Evolutionary conservation across 2,113 vertebrate species (phyloP).

Genomic region (Agelaius phoeniceus): DNA sequence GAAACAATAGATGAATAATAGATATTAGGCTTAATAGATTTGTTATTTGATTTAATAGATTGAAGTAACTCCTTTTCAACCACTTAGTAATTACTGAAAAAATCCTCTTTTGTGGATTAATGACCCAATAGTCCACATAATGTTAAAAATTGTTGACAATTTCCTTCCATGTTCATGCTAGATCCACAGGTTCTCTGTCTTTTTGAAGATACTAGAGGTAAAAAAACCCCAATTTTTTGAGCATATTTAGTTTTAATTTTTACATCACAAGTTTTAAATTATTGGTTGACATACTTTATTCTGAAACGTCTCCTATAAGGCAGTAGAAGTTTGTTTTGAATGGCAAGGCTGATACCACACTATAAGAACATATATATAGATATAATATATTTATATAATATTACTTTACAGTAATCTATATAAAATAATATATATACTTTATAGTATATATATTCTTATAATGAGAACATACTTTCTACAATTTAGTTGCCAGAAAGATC

Average conservation of each 20-base stretch:
- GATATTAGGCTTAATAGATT: constrained; percentile 38
- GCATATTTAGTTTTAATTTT: not conserved
- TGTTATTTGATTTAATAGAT: constrained; percentile 45
- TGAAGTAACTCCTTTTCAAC: constrained; percentile 39
- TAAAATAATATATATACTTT: not conserved
- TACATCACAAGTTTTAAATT: not conserved
- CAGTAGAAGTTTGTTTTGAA: not conserved
- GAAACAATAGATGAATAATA: constrained; percentile 45
- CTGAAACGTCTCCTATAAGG: not conserved
- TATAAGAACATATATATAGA: not conserved
- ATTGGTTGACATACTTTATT: not conserved
- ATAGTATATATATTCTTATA: not conserved
- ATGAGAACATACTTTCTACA: no score
- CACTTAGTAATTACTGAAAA: constrained; percentile 37
- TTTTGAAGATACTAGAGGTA: constrained; percentile 7
- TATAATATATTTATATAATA: not conserved
- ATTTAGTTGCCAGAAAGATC: not conserved
- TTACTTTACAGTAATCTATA: not conserved
- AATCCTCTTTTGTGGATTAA: constrained; percentile 40
- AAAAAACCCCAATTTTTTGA: not conserved
- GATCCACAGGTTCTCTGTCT: not conserved
- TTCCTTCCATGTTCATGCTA: constrained; percentile 15
- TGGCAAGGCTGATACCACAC: not conserved
- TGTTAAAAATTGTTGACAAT: constrained; percentile 28
- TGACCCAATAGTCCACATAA: constrained; percentile 32